Conservation (phyloP, 2,113 vertebrate species). For the Ornithorhynchus anatinus region DNA sequence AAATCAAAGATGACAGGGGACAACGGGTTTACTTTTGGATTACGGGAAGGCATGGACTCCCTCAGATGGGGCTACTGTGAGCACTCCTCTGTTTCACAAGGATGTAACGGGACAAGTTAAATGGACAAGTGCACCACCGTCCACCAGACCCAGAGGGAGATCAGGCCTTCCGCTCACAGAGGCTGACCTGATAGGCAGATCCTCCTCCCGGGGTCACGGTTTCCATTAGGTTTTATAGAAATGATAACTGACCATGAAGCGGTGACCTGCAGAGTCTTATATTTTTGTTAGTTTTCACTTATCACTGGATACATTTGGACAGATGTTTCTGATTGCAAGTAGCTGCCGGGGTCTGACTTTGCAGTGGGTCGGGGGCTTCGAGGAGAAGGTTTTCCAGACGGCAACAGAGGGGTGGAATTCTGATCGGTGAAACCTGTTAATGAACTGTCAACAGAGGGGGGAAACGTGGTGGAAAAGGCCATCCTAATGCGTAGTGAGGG, state of each 20-base stretch:
- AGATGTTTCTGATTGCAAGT: neutral
- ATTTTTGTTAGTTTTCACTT: neutral
- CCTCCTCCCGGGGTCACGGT: rapidly evolving
- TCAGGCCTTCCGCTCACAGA: neutral
- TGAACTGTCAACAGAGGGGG: neutral
- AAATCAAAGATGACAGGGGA: slow-evolving; percentile 61
- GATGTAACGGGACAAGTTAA: no score
- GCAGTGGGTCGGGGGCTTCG: neutral
- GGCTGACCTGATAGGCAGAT: rapidly evolving
- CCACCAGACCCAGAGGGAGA: neutral
- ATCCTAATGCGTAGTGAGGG: neutral
- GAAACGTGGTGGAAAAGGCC: neutral
- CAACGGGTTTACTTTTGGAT: slow-evolving; percentile 41
- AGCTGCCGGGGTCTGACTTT: neutral
- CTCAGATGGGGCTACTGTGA: slow-evolving; percentile 45
- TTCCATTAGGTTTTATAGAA: neutral
- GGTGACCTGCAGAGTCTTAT: neutral
- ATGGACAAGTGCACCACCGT: neutral
- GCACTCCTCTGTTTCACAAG: neutral
- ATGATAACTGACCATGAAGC: neutral
- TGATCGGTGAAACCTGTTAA: neutral
- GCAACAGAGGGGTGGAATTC: neutral
- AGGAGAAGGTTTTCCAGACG: neutral
- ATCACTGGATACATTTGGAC: neutral
- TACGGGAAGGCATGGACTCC: slow-evolving; percentile 32